phyloP scores from a whole-genome alignment of 2,113 vertebrate species.

The Pterocles gutturalis region DNA sequence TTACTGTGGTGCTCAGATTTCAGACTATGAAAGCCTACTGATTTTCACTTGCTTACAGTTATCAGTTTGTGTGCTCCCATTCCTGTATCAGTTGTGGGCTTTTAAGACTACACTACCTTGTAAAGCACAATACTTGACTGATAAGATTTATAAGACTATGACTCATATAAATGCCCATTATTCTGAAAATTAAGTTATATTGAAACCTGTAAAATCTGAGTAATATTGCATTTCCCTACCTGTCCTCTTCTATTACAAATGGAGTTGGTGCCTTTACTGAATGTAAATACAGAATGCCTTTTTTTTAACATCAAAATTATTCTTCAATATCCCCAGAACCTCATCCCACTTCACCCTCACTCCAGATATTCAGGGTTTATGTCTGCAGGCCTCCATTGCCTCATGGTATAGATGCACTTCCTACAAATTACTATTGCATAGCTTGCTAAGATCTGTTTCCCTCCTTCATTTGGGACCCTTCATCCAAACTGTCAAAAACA shows the following conservation, averaged over 20 bases:
- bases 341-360: not conserved
- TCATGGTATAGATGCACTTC: rapidly evolving
- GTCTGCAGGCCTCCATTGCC: not conserved
- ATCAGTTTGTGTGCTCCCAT: not conserved
- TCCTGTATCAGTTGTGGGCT: not conserved
- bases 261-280: not conserved
- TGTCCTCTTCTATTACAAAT: not conserved
- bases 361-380: not conserved
- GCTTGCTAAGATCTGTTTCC: not conserved
- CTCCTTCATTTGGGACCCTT: not conserved
- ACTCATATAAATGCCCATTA: not conserved
- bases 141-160: not conserved
- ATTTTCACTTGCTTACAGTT: not conserved
- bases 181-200: not conserved
- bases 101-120: not conserved
- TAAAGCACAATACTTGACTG: not conserved
- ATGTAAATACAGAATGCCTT: not conserved
- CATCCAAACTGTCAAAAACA: not conserved
- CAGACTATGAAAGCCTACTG: not conserved
- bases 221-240: not conserved
- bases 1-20: not conserved
- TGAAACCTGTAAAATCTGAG: not conserved
- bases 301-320: not conserved
- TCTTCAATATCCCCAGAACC: not conserved
- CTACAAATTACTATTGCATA: not conserved